Base-by-base conservation (phyloP, 1,140 invertebrate genomes). In the Meloidogyne hapla region DNA sequence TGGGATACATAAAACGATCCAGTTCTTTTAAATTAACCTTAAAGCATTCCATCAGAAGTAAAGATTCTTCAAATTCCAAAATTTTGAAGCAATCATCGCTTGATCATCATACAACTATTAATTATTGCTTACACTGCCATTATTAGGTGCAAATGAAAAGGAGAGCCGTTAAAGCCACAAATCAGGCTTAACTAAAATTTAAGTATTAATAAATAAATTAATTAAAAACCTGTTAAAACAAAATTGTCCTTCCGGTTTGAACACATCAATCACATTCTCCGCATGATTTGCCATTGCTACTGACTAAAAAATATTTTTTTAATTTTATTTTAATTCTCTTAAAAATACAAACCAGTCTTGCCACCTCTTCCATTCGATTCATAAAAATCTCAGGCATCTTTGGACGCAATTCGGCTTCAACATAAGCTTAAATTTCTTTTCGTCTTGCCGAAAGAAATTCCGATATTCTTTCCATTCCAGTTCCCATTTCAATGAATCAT, bases 71-170 rank as follows among this genome's bases (percentile, higher is more conserved):
- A n/a, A n/a, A n/a, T n/a, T n/a, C n/a, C n/a, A n/a, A n/a, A n/a
- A n/a, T n/a, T n/a, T n/a, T n/a, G n/a, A n/a, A n/a, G n/a, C n/a
- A n/a, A n/a, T n/a, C n/a, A n/a, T n/a, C n/a, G 93, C 92, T 87
- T 97, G 95, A 74, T 95, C 92, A 42, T 92, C 89, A 0, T 91
- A 1, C 91, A 93, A 87, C 95, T 93, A 1, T 93, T 92, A 91
- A 95, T 91, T 38, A 97, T 87, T 0, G 93, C 91, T 0, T 94
- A 93, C 63, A 95, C 91, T 86, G 96, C 96, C 94, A 97, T 96
- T 0, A 93, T 92, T 88, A 92, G 93, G 87, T 97, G 94, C 0
- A 95, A 87, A 0, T 91, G 89, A 3, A 94, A 87, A 0, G 93
- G 93, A 83, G 92, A 93, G 6, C 93, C 93, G 88, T 94, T 93